phyloP scores from a whole-genome alignment of 1,140 invertebrate genomes.

The Ceratina australensis region DNA sequence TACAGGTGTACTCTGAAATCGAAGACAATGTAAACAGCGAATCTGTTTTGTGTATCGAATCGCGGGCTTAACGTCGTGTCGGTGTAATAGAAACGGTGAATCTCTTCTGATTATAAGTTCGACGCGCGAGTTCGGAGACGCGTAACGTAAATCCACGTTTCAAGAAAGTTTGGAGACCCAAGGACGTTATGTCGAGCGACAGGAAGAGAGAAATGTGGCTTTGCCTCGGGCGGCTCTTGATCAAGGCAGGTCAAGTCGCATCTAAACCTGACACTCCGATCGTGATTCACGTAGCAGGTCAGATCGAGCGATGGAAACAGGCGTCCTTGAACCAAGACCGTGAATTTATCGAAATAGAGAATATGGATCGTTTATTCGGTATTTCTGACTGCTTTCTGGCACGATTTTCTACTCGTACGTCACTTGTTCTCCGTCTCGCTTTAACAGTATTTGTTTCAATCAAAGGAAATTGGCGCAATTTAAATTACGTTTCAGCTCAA shows the following conservation, averaged over 20 bases:
- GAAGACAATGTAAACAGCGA: not conserved
- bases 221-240: conserved; percentile 24
- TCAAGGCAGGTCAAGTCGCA: conserved; percentile 51
- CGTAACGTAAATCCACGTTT: not conserved
- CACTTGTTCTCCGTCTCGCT: not conserved
- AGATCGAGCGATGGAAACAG: conserved; percentile 4
- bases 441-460: not conserved
- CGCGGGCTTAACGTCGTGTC: not conserved
- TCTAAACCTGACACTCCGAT: conserved; percentile 50
- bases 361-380: conserved; percentile 27
- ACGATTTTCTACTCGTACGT: not conserved
- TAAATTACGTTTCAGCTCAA: too few species aligned
- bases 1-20: not conserved
- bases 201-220: conserved; percentile 24
- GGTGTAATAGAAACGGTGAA: not conserved
- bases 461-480: not conserved
- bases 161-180: too few species aligned
- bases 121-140: not conserved
- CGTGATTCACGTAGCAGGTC: conserved; percentile 40
- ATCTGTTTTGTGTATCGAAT: not conserved
- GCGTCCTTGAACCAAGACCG: conserved; percentile 45
- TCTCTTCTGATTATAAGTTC: not conserved
- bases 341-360: conserved; percentile 44
- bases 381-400: conserved; percentile 4
- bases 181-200: not conserved